Evolutionary conservation across 2,888 invertebrate genomes (phyloP).

Genomic region (Zygogramma bicolorata): DNA sequence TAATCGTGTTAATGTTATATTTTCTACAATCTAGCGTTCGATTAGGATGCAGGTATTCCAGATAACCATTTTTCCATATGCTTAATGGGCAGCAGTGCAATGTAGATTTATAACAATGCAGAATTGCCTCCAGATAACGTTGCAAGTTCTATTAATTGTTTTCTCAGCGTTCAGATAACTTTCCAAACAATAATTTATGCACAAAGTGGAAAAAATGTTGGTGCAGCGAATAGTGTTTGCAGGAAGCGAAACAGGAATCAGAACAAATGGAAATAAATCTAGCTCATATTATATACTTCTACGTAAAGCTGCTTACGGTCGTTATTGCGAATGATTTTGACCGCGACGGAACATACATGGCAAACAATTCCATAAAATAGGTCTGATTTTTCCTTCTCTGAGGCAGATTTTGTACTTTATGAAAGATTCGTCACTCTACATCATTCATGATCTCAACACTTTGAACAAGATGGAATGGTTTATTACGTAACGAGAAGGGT

Average conservation of each 20-base stretch:
- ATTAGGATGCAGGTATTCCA: constrained; percentile 37
- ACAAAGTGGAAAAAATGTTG: constrained; percentile 38
- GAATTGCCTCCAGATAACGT: constrained; percentile 21
- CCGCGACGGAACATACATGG: background rate
- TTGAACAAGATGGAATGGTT: no score
- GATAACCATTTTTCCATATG: constrained; percentile 32
- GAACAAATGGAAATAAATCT: constrained; percentile 37
- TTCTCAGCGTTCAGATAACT: constrained; percentile 45
- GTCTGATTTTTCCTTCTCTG: no score
- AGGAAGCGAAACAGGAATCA: constrained; percentile 36
- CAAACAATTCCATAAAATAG: background rate
- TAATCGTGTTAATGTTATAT: constrained; percentile 25
- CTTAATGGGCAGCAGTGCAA: constrained; percentile 24
- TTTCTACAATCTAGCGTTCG: constrained; percentile 17
- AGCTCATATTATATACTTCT: background rate
- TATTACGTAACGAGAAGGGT: no score
- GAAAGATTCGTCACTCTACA: no score
- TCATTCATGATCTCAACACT: no score
- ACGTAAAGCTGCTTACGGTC: background rate
- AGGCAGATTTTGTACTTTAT: no score
- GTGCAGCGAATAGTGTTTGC: constrained; percentile 36
- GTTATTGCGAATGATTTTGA: background rate
- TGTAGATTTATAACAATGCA: constrained; percentile 39
- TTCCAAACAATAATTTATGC: constrained; percentile 49
- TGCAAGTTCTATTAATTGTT: constrained; percentile 40